Evolutionary conservation across 2,888 invertebrate species (phyloP).

Genomic region (Lithophane socia): DNA sequence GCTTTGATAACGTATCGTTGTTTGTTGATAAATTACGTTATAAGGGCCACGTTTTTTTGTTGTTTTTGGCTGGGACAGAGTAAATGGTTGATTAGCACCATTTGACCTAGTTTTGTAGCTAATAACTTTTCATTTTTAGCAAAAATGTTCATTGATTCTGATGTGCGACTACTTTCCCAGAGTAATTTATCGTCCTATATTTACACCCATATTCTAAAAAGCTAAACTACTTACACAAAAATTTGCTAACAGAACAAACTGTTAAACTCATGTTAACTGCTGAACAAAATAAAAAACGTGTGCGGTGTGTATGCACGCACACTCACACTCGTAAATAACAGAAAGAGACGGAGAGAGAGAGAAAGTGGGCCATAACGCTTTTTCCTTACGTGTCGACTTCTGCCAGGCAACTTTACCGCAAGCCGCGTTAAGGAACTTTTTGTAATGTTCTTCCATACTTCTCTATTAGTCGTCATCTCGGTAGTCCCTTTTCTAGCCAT

Average conservation of each 20-base stretch:
- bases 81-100: slow-evolving; percentile 9
- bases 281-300: background rate
- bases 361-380: too few relatives aligned
- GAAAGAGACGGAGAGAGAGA: too few relatives aligned
- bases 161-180: background rate
- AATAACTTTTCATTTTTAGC: background rate
- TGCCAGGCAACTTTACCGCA: too few relatives aligned
- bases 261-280: background rate
- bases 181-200: background rate
- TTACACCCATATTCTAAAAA: background rate
- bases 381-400: too few relatives aligned
- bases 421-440: too few relatives aligned
- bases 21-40: slow-evolving; percentile 69
- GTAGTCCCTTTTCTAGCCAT: background rate
- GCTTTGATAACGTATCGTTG: slow-evolving; percentile 69
- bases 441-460: background rate
- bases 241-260: background rate
- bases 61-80: slow-evolving; percentile 21
- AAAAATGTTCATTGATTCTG: background rate
- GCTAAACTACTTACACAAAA: too few relatives aligned
- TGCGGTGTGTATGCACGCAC: too few relatives aligned
- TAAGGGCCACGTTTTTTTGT: slow-evolving; percentile 42
- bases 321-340: too few relatives aligned
- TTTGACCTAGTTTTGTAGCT: slow-evolving; percentile 26
- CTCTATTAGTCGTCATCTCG: too few relatives aligned